phyloP scores from a whole-genome alignment of 2,888 invertebrate species.

The Teleogryllus oceanicus region DNA sequence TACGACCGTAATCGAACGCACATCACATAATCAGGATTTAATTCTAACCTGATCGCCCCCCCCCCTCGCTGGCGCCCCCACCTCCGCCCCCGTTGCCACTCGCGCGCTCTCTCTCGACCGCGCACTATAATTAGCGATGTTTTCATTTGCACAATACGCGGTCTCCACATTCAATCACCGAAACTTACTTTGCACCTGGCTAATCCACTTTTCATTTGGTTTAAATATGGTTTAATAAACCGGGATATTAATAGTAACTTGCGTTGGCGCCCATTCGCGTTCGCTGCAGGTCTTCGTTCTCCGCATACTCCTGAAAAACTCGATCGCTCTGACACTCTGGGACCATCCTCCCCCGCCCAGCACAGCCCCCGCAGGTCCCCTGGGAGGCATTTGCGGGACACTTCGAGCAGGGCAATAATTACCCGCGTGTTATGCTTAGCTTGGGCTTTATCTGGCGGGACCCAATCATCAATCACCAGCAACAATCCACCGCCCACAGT shows the following conservation, averaged over 20 bases:
- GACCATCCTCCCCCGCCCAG: no score
- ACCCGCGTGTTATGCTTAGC: not conserved
- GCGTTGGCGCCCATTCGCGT: not conserved
- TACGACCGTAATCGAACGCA: constrained; percentile 7
- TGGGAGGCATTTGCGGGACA: no score
- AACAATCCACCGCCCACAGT: not conserved
- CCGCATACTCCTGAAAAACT: no score
- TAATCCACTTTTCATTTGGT: constrained; percentile 18
- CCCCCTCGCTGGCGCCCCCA: not conserved
- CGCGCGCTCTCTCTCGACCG: not conserved
- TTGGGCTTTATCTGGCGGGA: not conserved
- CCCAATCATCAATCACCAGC: constrained; percentile 18
- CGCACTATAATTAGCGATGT: not conserved
- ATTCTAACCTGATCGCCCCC: not conserved
- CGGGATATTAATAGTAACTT: not conserved
- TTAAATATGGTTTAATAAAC: constrained; percentile 1
- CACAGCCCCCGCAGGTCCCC: no score
- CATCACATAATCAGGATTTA: constrained; percentile 18
- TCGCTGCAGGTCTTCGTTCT: not conserved
- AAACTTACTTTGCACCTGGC: constrained; percentile 9
- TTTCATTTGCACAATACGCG: constrained; percentile 8
- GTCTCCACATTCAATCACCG: not conserved
- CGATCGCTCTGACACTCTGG: no score
- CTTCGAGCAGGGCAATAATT: not conserved
- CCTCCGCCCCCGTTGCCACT: not conserved